A percentile compares a stretch with the other conserved stretches of the same genome.
Evolutionary conservation across 1,140 invertebrate genomes (phyloP).

Genomic region (Drosophila ohnishii): DNA sequence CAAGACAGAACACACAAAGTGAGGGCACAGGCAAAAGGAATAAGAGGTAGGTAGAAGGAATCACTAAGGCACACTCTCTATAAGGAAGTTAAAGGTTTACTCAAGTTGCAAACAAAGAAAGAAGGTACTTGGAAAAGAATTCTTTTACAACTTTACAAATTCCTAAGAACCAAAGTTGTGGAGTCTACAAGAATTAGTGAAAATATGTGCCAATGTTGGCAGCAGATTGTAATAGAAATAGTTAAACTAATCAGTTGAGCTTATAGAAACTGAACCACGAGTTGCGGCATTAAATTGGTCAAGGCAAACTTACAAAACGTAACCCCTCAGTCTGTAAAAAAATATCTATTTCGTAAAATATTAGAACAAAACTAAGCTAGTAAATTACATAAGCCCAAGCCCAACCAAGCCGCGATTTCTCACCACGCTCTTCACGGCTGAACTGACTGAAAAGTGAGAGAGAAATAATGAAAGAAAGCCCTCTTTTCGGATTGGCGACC

Average conservation of each 20-base stretch:
- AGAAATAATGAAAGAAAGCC: slow-evolving; percentile 24
- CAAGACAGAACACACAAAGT: slow-evolving; percentile 43
- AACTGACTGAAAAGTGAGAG: slow-evolving; percentile 46
- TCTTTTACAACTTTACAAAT: too few relatives aligned
- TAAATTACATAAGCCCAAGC: slow-evolving; percentile 17
- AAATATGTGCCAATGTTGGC: slow-evolving; percentile 1
- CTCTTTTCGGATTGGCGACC: slow-evolving; percentile 9
- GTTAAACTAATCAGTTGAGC: neutral
- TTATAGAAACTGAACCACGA: neutral
- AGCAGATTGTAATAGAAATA: neutral
- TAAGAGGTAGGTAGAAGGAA: slow-evolving; percentile 23
- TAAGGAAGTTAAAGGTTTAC: slow-evolving; percentile 27
- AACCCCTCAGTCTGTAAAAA: neutral
- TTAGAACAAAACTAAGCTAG: neutral
- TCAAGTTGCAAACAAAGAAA: neutral
- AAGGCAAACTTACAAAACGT: too few relatives aligned
- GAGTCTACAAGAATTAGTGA: neutral
- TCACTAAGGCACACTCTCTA: slow-evolving; percentile 2
- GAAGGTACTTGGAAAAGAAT: neutral
- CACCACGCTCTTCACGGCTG: slow-evolving; percentile 23
- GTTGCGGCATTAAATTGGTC: neutral
- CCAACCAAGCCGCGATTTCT: neutral
- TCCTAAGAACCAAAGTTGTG: neutral
- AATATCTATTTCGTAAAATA: neutral
- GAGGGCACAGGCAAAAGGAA: slow-evolving; percentile 16